Percentiles rank a stretch among this genome's conserved stretches.
Conservation (phyloP, 2,113 vertebrate species). For the Gambusia affinis region DNA sequence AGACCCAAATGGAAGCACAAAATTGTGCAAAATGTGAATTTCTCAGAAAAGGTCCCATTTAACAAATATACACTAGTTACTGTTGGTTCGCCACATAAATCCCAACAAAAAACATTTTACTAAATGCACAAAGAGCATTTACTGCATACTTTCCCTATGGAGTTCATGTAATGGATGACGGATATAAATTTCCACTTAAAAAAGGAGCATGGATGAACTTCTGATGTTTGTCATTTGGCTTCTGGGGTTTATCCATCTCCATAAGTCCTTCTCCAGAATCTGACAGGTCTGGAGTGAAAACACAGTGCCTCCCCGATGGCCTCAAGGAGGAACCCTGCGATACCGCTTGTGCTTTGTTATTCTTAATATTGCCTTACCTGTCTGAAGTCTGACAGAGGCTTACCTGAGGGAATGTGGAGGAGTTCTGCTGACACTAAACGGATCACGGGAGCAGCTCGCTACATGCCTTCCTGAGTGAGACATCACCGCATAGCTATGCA, state of each 20-base stretch:
- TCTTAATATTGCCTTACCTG: constrained; percentile 63
- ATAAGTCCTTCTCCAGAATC: constrained; percentile 36
- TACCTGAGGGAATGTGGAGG: constrained; percentile 68
- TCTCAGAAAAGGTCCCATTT: background rate
- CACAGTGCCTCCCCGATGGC: constrained; percentile 45
- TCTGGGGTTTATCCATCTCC: constrained; percentile 39
- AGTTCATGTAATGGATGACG: background rate
- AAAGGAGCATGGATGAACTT: constrained; percentile 17
- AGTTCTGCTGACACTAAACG: constrained; percentile 49
- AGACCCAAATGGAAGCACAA: too few relatives aligned
- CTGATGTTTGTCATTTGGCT: constrained; percentile 49
- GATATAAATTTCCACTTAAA: constrained; percentile 12
- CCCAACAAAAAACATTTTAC: background rate
- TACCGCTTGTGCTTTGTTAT: constrained; percentile 63
- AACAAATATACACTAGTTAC: background rate
- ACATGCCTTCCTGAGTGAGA: constrained; percentile 56
- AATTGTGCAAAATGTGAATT: too few relatives aligned
- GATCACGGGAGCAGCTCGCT: constrained; percentile 64
- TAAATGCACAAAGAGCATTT: too few relatives aligned
- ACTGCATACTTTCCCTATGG: background rate
- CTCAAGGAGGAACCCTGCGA: constrained; percentile 59
- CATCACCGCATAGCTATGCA: constrained; percentile 73
- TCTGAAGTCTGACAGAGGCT: constrained; percentile 71
- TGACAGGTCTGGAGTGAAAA: constrained; percentile 66
- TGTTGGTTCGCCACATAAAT: background rate